Evolutionary conservation across 2,113 vertebrate species (phyloP).

Genomic region (Orthochromis indermauri): DNA sequence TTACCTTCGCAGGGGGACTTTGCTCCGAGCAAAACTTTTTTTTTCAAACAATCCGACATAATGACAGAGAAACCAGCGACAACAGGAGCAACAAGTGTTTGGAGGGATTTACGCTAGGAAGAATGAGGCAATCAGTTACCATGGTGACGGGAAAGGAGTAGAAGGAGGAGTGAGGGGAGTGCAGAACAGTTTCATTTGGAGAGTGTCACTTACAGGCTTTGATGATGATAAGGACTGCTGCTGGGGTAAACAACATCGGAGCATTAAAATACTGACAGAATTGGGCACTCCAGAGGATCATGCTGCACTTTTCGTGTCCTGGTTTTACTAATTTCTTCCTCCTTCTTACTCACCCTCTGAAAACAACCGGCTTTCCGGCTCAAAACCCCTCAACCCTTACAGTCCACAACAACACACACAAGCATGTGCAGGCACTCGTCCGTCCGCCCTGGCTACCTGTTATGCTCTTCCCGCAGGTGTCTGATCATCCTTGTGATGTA

Average conservation of each 20-base stretch:
- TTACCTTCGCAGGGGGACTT: neutral
- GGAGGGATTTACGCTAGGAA: neutral
- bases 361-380: neutral
- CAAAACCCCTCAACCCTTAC: neutral
- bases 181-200: slow-evolving; percentile 15
- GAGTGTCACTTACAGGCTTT: slow-evolving; percentile 51
- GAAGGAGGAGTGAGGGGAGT: neutral
- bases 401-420: neutral
- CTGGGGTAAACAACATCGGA: slow-evolving; percentile 49
- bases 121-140: slow-evolving; percentile 53
- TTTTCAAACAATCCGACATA: neutral
- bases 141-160: slow-evolving; percentile 12
- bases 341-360: neutral
- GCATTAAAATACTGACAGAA: slow-evolving; percentile 27
- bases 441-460: slow-evolving; percentile 2
- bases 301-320: neutral
- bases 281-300: slow-evolving; percentile 17
- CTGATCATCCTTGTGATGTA: slow-evolving; percentile 15
- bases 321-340: neutral
- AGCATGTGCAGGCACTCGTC: neutral
- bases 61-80: neutral
- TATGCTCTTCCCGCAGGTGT: slow-evolving; percentile 9
- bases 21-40: neutral
- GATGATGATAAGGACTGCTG: slow-evolving; percentile 49
- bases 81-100: slow-evolving; percentile 28